Conservation (phyloP, 2,888 invertebrate genomes). For the Lasioglossum leucozonium region DNA sequence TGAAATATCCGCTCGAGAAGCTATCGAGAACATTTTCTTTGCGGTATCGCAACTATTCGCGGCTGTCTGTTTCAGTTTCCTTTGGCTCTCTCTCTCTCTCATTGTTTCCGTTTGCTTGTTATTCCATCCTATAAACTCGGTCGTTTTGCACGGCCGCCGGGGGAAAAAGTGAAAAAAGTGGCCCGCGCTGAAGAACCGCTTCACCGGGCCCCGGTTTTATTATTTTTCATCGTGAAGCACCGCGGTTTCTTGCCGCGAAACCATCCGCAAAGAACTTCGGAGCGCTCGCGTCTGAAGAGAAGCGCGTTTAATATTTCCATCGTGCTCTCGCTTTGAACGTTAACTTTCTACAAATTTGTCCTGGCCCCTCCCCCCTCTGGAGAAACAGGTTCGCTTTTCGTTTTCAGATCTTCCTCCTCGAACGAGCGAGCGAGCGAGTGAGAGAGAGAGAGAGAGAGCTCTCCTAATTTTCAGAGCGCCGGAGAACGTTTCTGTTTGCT, state of each 20-base stretch:
- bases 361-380: neutral
- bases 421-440: no score
- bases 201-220: neutral
- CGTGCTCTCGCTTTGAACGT: neutral
- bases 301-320: neutral
- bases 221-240: neutral
- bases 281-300: neutral
- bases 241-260: neutral
- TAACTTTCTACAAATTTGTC: neutral
- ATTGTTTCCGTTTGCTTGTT: neutral
- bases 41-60: neutral
- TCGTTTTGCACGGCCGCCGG: neutral
- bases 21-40: slow-evolving; percentile 1
- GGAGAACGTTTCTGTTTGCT: neutral
- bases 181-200: neutral
- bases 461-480: neutral
- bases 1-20: slow-evolving; percentile 15
- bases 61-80: slow-evolving; percentile 2
- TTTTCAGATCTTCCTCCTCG: neutral
- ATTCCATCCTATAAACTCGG: neutral
- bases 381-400: neutral
- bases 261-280: neutral
- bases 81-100: neutral
- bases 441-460: neutral
- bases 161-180: neutral